These are phyloP conservation scores for Minunthozetes semirufus DNA, from an alignment of 2,888 invertebrate species.

Conservation along the genomic window DNA sequence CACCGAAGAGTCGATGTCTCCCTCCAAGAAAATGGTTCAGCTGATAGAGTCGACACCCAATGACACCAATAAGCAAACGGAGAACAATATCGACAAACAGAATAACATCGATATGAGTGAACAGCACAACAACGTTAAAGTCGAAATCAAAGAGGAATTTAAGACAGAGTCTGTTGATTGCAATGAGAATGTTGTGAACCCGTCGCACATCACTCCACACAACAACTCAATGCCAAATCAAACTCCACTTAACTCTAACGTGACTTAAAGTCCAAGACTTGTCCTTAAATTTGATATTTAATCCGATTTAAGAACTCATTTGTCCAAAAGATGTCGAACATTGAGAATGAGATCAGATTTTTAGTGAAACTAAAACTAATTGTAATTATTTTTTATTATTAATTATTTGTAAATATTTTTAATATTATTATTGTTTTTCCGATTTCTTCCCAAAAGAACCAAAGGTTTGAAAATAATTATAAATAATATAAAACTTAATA, in stretches of 20 bases:
- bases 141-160: neutral
- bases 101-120: neutral
- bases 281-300: neutral
- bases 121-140: neutral
- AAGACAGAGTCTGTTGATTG: neutral
- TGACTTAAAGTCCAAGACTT: neutral
- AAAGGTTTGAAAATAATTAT: neutral
- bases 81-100: neutral
- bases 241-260: neutral
- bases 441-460: neutral
- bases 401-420: neutral
- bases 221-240: neutral
- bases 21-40: slow-evolving; percentile 19
- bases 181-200: neutral
- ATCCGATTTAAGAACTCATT: slow-evolving; percentile 1
- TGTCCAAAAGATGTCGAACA: neutral
- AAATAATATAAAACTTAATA: neutral
- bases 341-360: too few relatives aligned
- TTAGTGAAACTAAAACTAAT: too few relatives aligned
- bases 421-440: neutral
- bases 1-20: neutral
- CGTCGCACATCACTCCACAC: neutral
- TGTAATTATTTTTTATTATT: neutral
- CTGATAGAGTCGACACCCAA: neutral
- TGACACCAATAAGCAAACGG: neutral